phyloP scores from a whole-genome alignment of 37 sponge, comb jelly and placozoan species.

The Lycopodina hypogea region DNA sequence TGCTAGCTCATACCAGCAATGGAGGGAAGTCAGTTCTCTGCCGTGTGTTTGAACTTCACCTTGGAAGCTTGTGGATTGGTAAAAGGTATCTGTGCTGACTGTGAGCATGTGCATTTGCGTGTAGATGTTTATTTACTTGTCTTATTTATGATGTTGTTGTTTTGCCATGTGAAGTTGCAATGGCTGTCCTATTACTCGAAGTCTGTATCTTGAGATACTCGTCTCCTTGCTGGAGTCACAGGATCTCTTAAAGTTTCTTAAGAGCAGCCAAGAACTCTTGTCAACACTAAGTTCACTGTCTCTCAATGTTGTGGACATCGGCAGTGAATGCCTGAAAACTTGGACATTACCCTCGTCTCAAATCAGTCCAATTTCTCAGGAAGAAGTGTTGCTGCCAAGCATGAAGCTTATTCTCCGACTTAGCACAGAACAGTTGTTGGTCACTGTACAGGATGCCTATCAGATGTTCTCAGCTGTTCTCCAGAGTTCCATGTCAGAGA shows the following conservation, averaged over 20 bases:
- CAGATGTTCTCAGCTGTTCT: not conserved
- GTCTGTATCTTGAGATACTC: slow-evolving; percentile 18
- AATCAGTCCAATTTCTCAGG: too few species aligned
- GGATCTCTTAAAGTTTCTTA: not conserved
- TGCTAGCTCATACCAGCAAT: not conserved
- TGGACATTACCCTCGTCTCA: too few species aligned
- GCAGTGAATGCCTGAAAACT: too few species aligned
- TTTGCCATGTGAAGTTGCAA: not conserved
- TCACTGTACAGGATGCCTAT: not conserved
- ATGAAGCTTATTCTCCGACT: too few species aligned
- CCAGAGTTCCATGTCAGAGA: not conserved
- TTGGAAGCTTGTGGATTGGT: not conserved
- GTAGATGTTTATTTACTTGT: not conserved
- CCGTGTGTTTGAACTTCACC: not conserved
- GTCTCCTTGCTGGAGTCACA: not conserved
- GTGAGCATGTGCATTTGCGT: not conserved
- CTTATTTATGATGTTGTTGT: not conserved
- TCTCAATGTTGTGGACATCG: not conserved
- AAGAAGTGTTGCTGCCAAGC: too few species aligned
- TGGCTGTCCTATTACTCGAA: slow-evolving; percentile 2
- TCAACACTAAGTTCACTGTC: not conserved
- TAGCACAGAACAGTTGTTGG: too few species aligned
- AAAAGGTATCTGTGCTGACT: not conserved
- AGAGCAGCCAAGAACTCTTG: not conserved
- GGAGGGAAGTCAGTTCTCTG: not conserved